Base-by-base conservation (phyloP, 2,888 invertebrate genomes). In the Papilio gigon region DNA sequence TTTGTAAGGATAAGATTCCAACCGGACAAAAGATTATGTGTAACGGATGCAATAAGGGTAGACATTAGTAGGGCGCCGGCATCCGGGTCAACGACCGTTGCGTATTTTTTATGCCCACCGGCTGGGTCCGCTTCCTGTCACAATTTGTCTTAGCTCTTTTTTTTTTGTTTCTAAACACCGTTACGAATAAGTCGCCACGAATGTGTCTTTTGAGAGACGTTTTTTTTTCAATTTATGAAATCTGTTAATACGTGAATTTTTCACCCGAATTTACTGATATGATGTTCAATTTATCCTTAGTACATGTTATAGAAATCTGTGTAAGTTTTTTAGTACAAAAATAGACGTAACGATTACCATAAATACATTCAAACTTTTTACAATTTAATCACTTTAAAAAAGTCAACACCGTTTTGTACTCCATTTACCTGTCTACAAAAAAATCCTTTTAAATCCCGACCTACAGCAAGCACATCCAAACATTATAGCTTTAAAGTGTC, bases 71-170 rank as follows among this genome's bases (percentile, higher is more conserved):
- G 70, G 69, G 74, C 73, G 74, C 71, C 73, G 71, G 53, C 72
- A 72, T 65, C 65, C 65, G 89, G 87, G 89, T 88, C 83, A 79
- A 78, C 89, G 84, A 88, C 90, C 84, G 68, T 72, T 74, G 73
- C 75, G 71, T 74, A 76, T 84, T 79, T 89, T 89, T 87, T 86
- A 81, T 82, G 77, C 76, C 76, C 84, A 86, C 87, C 91, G 89
- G 87, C 87, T 89, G 90, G 78, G 83, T 79, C 75, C 80, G 83
- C 77, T 90, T 92, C 92, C 92, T 88, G 91, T 88, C 87, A 88
- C 87, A 87, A 85, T 89, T 89, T 85, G 88, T 85, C 84, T 80
- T 78, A 17, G 78, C 80, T 85, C 22, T 22, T 47, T 86, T 85
- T 85, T 85, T 78, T 83, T 75, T 75, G 73, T 65, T 61, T 70